phyloP scores from a whole-genome alignment of 2,888 invertebrate genomes.

The Caenorhabditis sp. region DNA sequence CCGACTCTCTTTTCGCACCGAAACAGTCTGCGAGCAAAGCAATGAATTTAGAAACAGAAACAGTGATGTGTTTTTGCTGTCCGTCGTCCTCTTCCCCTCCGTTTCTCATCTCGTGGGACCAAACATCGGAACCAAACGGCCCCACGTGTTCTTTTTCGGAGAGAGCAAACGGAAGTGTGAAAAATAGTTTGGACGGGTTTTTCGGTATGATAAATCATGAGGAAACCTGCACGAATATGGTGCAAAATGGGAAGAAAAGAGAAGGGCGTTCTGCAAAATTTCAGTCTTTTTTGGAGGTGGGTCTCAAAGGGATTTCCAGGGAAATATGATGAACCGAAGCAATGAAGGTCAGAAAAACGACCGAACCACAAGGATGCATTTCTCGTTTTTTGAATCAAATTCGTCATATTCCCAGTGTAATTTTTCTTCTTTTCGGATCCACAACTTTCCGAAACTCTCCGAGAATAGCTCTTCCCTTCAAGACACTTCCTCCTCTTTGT shows the following conservation, averaged over 20 bases:
- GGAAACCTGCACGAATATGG: not conserved
- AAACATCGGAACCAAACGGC: slow-evolving; percentile 14
- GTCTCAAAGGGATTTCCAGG: not conserved
- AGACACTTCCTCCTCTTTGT: not conserved
- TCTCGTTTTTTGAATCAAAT: too few relatives aligned
- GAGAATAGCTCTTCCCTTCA: not conserved
- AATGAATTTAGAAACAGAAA: slow-evolving; percentile 53
- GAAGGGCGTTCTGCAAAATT: not conserved
- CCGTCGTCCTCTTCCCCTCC: not conserved
- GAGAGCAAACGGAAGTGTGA: slow-evolving; percentile 25
- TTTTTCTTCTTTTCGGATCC: too few relatives aligned
- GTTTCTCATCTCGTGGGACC: slow-evolving; percentile 41
- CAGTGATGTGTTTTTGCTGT: slow-evolving; percentile 34
- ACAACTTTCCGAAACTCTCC: not conserved
- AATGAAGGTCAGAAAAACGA: not conserved
- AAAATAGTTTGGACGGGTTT: slow-evolving; percentile 24
- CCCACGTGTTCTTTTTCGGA: slow-evolving; percentile 54
- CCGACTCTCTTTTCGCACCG: slow-evolving; percentile 4
- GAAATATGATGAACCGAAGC: not conserved
- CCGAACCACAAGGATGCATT: too few relatives aligned
- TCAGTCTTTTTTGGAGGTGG: not conserved
- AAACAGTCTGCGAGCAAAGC: slow-evolving; percentile 15
- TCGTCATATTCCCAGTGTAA: too few relatives aligned
- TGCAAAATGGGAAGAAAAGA: not conserved
- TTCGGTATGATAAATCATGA: not conserved